Conservation (phyloP, 2,888 invertebrate genomes). For the Nipponacmea schrenckii region DNA sequence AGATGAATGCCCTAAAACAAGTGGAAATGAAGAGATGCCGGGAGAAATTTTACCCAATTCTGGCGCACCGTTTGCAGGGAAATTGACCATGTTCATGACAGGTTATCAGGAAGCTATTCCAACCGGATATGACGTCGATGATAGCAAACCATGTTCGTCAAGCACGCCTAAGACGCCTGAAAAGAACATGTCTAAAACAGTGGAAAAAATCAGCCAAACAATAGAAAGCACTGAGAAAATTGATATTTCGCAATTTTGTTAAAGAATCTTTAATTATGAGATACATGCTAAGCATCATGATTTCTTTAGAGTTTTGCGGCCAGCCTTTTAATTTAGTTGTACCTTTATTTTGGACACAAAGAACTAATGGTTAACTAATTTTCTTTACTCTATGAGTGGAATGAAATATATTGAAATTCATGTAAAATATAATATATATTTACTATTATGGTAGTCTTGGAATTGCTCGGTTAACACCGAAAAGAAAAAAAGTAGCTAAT, state of each 20-base stretch:
- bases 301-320: no score
- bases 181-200: background rate
- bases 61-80: conserved; percentile 22
- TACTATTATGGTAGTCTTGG: no score
- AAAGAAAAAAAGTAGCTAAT: no score
- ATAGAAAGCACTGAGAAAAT: background rate
- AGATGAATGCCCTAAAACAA: conserved; percentile 2
- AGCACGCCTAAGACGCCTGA: background rate
- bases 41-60: conserved; percentile 27
- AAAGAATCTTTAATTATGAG: no score
- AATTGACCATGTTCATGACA: conserved; percentile 9
- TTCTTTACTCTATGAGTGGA: no score
- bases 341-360: no score
- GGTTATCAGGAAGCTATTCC: conserved; percentile 4
- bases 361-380: no score
- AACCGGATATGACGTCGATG: conserved; percentile 11
- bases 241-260: background rate
- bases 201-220: background rate
- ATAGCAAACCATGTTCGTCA: background rate
- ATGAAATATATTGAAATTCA: no score
- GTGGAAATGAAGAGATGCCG: conserved; percentile 22
- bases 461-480: no score
- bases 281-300: no score
- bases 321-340: no score
- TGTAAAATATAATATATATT: no score